A percentile compares a stretch with the other conserved stretches of the same genome.
Conservation (phyloP, 2,888 invertebrate species). For the Charanyca ferruginea region DNA sequence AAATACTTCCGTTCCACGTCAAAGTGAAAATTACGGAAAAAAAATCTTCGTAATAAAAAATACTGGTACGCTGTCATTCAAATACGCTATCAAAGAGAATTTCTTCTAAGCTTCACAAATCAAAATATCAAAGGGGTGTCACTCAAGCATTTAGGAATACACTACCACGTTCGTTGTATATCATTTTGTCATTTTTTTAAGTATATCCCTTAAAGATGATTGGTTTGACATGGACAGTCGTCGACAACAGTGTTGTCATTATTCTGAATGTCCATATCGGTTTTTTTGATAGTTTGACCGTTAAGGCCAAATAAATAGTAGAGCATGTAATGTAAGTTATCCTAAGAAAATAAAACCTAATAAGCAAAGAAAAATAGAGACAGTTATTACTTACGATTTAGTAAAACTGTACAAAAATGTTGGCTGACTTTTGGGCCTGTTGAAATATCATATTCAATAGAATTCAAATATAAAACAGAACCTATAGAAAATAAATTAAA, state of each 20-base stretch:
- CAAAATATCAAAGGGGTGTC: conserved; percentile 83
- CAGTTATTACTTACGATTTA: too few relatives aligned
- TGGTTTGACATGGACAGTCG: conserved; percentile 74
- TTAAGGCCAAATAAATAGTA: too few relatives aligned
- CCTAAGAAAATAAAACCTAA: too few relatives aligned
- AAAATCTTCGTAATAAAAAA: conserved; percentile 34
- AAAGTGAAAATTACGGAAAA: conserved; percentile 47
- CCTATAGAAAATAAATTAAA: too few relatives aligned
- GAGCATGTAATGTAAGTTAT: too few relatives aligned
- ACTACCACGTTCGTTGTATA: conserved; percentile 76
- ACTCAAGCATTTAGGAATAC: conserved; percentile 77
- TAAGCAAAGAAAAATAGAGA: too few relatives aligned
- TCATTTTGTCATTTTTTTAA: conserved; percentile 79
- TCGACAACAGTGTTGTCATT: not conserved
- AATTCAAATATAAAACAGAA: too few relatives aligned
- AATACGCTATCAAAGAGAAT: conserved; percentile 67
- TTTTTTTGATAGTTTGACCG: too few relatives aligned
- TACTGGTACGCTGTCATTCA: conserved; percentile 43
- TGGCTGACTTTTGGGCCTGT: too few relatives aligned
- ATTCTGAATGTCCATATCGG: too few relatives aligned
- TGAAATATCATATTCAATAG: too few relatives aligned
- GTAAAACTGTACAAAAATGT: too few relatives aligned
- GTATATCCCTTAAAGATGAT: conserved; percentile 73
- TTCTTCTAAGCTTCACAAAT: conserved; percentile 69
- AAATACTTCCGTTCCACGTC: conserved; percentile 8